These are phyloP conservation scores for Delichon dasypus DNA, from an alignment of 2,797 vertebrate genomes.

Conservation along the genomic window DNA sequence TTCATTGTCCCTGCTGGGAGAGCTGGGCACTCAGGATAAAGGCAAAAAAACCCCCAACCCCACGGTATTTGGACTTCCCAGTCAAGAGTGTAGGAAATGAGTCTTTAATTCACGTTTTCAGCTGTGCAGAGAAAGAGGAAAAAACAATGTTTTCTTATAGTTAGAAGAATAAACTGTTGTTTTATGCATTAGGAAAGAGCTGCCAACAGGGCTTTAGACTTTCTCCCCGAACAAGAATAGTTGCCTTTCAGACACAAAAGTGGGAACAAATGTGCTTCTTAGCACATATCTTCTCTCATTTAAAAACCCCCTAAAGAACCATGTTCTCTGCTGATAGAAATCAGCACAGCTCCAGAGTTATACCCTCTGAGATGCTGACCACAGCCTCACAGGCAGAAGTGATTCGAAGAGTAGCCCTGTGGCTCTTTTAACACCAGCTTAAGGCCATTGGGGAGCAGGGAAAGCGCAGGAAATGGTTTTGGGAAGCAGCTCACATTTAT, in stretches of 20 bases:
- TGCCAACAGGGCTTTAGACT: background rate
- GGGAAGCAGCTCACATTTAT: background rate
- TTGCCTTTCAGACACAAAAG: background rate
- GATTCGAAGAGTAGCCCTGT: background rate
- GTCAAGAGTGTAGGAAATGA: background rate
- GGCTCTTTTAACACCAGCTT: background rate
- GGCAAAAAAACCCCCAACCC: background rate
- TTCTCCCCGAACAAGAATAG: background rate
- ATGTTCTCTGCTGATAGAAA: background rate
- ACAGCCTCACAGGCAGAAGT: background rate
- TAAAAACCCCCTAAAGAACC: background rate
- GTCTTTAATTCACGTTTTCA: background rate
- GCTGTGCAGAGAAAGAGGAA: background rate
- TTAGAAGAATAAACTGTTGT: background rate
- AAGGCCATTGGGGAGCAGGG: accelerated
- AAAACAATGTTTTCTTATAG: background rate
- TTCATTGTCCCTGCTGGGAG: background rate
- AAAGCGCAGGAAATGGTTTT: background rate
- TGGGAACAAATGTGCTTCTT: background rate
- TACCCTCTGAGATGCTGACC: background rate
- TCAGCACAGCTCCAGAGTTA: background rate
- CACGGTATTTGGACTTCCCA: background rate
- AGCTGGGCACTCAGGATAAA: background rate
- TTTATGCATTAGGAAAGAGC: background rate
- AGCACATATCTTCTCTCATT: background rate